A percentile compares a stretch with the other conserved stretches of the same genome.
These are phyloP conservation scores for Malachius bipustulatus DNA, from an alignment of 2,888 invertebrate genomes.

Conservation along the genomic window DNA sequence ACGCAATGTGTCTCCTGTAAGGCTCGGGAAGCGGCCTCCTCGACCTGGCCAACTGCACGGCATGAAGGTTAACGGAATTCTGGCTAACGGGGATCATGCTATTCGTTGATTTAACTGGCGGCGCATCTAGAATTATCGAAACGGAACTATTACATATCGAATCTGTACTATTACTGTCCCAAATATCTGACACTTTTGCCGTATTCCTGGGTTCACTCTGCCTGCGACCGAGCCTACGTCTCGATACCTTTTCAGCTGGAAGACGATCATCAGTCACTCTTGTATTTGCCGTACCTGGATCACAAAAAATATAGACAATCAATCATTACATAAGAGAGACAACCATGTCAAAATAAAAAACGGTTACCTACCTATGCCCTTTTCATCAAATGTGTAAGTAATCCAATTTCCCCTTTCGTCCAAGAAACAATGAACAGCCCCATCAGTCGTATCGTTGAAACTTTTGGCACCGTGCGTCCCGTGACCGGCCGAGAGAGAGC, in stretches of 20 bases:
- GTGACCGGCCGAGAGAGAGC: constrained; percentile 34
- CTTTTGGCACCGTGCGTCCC: constrained; percentile 62
- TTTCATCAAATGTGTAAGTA: constrained; percentile 77
- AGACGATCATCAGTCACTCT: constrained; percentile 18
- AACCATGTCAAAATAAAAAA: not conserved
- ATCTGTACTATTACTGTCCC: constrained; percentile 34
- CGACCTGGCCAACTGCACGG: constrained; percentile 13
- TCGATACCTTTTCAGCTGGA: constrained; percentile 29
- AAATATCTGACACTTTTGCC: constrained; percentile 24
- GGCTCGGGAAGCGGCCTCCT: constrained; percentile 10
- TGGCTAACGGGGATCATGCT: not conserved
- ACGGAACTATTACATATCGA: constrained; percentile 39
- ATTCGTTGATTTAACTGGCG: constrained; percentile 12
- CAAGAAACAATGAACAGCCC: constrained; percentile 75
- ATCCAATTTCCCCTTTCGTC: constrained; percentile 81
- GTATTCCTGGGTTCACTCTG: constrained; percentile 27
- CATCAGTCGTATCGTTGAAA: constrained; percentile 72
- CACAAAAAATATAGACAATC: not conserved
- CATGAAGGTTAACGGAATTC: not conserved
- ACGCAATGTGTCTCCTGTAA: not conserved
- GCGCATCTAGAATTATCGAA: constrained; percentile 34
- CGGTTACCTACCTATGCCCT: constrained; percentile 41
- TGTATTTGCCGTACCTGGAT: constrained; percentile 22
- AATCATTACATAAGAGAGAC: not conserved
- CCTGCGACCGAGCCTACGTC: constrained; percentile 16